Percentiles rank a stretch among this genome's conserved stretches.
These are phyloP conservation scores for Porites lobata DNA, from an alignment of 92 coral and sea anemone genomes.

Conservation along the genomic window DNA sequence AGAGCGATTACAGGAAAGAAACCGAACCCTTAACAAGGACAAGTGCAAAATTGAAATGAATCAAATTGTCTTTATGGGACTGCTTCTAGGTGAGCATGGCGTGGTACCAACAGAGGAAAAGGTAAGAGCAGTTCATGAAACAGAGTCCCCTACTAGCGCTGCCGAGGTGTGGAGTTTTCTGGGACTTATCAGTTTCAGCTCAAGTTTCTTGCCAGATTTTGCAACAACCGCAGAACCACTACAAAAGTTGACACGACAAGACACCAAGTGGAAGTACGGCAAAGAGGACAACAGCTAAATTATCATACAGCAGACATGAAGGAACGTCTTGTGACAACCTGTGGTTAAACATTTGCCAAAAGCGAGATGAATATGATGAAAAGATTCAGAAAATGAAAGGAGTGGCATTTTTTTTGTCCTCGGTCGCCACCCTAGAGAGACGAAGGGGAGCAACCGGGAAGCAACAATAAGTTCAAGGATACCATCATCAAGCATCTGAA, in stretches of 20 bases:
- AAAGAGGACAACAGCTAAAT: too few species aligned
- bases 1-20: too few species aligned
- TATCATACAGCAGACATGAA: not conserved
- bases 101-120: too few species aligned
- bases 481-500: conserved; percentile 27
- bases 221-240: too few species aligned
- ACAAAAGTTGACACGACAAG: not conserved
- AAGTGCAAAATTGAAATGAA: too few species aligned
- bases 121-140: too few species aligned
- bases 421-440: not conserved
- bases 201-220: too few species aligned
- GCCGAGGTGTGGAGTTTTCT: too few species aligned
- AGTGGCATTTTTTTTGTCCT: conserved; percentile 22
- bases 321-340: not conserved
- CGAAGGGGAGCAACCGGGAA: conserved; percentile 11
- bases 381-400: not conserved
- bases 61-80: too few species aligned
- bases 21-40: too few species aligned
- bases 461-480: conserved; percentile 31
- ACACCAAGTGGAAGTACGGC: not conserved
- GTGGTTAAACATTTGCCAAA: not conserved
- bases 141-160: too few species aligned
- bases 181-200: not conserved
- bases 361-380: not conserved
- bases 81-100: too few species aligned